phyloP scores from a whole-genome alignment of 1,140 invertebrate genomes.

The Pseudachorutes palmiensis region DNA sequence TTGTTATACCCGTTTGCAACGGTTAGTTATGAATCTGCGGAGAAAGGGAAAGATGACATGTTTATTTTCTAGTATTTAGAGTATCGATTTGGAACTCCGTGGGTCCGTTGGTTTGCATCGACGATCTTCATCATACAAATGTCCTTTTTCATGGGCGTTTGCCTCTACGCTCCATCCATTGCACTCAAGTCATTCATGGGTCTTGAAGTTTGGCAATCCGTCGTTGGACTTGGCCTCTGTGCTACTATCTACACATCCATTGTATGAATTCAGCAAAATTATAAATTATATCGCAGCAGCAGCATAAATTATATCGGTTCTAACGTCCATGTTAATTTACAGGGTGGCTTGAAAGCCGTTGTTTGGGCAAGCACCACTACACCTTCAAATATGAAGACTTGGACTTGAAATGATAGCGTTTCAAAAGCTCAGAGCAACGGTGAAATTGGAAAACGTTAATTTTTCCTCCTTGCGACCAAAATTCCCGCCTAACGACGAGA shows the following conservation, averaged over 20 bases:
- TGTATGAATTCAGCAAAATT: constrained; percentile 18
- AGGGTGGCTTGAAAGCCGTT: constrained; percentile 17
- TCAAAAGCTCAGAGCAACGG: too few relatives aligned
- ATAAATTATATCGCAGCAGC: constrained; percentile 8
- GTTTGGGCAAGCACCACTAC: too few relatives aligned
- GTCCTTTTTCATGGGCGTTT: constrained; percentile 37
- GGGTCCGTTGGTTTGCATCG: constrained; percentile 33
- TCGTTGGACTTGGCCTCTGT: constrained; percentile 36
- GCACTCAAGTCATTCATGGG: constrained; percentile 35
- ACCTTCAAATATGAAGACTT: too few relatives aligned
- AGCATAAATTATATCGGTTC: background rate
- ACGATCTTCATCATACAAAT: constrained; percentile 38
- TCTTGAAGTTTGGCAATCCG: constrained; percentile 33
- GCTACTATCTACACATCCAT: constrained; percentile 37
- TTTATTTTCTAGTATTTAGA: constrained; percentile 35
- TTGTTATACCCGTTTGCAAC: too few relatives aligned
- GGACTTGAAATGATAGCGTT: too few relatives aligned
- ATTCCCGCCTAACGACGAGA: too few relatives aligned
- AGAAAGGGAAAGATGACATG: too few relatives aligned
- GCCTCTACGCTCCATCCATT: constrained; percentile 35
- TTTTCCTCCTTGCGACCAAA: too few relatives aligned
- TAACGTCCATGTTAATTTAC: background rate
- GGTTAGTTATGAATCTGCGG: too few relatives aligned
- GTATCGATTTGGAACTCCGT: constrained; percentile 27
- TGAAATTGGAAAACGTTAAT: too few relatives aligned